A percentile compares a stretch with the other conserved stretches of the same genome.
phyloP scores from a whole-genome alignment of 2,113 vertebrate genomes.

The Podiceps cristatus region DNA sequence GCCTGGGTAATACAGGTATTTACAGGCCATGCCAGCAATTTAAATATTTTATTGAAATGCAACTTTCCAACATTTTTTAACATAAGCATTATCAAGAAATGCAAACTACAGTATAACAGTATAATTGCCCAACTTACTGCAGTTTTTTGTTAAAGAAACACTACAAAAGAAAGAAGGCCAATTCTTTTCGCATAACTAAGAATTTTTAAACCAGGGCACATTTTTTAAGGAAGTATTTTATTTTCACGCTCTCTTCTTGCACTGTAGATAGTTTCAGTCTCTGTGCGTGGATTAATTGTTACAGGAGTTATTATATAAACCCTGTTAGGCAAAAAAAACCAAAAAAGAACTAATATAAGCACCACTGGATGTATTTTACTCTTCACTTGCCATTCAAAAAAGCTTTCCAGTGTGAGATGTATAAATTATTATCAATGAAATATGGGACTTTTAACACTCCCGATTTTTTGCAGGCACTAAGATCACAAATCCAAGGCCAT shows the following conservation, averaged over 20 bases:
- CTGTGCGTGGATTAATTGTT: constrained; percentile 37
- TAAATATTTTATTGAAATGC: constrained; percentile 35
- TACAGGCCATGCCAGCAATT: neutral
- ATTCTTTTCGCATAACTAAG: neutral
- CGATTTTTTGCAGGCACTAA: neutral
- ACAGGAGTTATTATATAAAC: constrained; percentile 32
- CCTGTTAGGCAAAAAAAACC: neutral
- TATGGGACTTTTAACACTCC: neutral
- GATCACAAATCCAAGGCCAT: neutral
- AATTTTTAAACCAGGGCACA: neutral
- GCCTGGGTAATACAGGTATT: neutral
- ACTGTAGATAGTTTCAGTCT: neutral
- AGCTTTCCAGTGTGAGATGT: neutral
- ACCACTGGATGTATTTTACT: neutral
- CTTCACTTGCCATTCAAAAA: neutral
- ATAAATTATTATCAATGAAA: neutral
- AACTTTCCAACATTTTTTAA: constrained; percentile 37
- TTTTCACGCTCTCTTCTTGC: constrained; percentile 21
- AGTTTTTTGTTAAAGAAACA: neutral
- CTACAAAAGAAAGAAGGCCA: neutral
- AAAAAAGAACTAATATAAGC: neutral
- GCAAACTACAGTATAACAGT: neutral
- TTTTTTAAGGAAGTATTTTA: constrained; percentile 7
- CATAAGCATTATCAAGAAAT: constrained; percentile 16
- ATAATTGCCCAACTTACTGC: neutral